Evolutionary conservation across 2,113 vertebrate species (phyloP).

Genomic region (Astatoreochromis straeleni): DNA sequence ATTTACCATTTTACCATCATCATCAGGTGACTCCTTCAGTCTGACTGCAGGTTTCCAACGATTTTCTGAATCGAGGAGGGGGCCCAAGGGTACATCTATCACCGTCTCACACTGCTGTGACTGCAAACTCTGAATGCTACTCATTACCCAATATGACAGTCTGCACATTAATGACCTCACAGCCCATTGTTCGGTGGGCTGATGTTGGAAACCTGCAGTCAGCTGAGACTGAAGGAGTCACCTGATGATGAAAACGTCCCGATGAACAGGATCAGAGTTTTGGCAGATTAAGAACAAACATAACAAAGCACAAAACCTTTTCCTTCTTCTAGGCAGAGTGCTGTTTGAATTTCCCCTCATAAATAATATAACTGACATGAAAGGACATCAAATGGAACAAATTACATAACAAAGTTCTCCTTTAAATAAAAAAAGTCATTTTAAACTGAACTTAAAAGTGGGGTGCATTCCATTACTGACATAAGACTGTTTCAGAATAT

Average conservation of each 20-base stretch:
- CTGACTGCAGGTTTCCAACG: not conserved
- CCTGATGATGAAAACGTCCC: not conserved
- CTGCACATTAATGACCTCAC: not conserved
- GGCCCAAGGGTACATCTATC: not conserved
- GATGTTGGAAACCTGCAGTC: not conserved
- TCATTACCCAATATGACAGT: not conserved
- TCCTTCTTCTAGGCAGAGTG: not conserved
- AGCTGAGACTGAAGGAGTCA: not conserved
- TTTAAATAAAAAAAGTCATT: not conserved
- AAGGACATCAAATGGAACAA: not conserved
- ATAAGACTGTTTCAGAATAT: not conserved
- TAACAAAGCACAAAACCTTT: not conserved
- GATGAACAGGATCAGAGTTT: fast-evolving
- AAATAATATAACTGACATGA: not conserved
- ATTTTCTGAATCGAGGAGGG: not conserved
- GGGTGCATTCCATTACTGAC: not conserved
- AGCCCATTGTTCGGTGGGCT: not conserved
- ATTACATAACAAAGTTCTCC: not conserved
- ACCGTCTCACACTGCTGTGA: not conserved
- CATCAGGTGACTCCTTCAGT: not conserved
- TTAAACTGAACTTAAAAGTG: not conserved
- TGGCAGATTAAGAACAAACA: not conserved
- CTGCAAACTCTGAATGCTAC: not conserved
- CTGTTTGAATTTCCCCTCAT: not conserved
- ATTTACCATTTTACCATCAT: too few relatives aligned